These are phyloP conservation scores for Dasyprocta punctata DNA, from an alignment of 2,113 vertebrate genomes.

Conservation along the genomic window DNA sequence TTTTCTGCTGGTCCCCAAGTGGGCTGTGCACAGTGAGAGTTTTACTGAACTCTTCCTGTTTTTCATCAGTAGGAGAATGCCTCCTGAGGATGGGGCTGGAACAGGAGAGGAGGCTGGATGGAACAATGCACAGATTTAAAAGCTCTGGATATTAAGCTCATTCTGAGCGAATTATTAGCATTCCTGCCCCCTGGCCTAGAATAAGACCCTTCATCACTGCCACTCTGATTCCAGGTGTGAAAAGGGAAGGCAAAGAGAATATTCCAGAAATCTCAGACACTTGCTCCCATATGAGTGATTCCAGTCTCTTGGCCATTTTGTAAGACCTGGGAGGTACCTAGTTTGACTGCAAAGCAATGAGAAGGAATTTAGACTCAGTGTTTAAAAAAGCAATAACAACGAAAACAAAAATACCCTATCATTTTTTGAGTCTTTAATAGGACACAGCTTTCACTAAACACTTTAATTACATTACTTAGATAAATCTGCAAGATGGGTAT, in stretches of 20 bases:
- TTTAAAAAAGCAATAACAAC: not conserved
- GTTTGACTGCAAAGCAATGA: not conserved
- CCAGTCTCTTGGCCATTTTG: not conserved
- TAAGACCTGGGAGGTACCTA: not conserved
- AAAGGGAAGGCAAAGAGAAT: not conserved
- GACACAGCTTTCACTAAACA: not conserved
- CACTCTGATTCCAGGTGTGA: not conserved
- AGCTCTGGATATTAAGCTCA: not conserved
- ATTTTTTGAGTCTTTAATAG: not conserved
- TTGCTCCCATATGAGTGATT: not conserved
- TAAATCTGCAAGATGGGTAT: not conserved
- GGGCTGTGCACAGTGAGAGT: not conserved
- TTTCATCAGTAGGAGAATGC: not conserved
- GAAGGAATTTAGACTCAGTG: not conserved
- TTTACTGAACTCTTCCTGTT: not conserved
- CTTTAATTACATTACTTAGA: not conserved
- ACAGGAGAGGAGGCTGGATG: not conserved
- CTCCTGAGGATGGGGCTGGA: not conserved
- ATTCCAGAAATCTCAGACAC: not conserved
- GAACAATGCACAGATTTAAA: not conserved
- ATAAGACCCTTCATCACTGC: not conserved
- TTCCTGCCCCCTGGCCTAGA: not conserved
- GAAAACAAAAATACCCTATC: not conserved
- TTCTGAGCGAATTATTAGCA: not conserved
- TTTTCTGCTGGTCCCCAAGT: not conserved